Evolutionary conservation across 2,888 invertebrate genomes (phyloP), one percentile per base, ranked within the genome.

Genomic region (Thereva nobilitata): DNA sequence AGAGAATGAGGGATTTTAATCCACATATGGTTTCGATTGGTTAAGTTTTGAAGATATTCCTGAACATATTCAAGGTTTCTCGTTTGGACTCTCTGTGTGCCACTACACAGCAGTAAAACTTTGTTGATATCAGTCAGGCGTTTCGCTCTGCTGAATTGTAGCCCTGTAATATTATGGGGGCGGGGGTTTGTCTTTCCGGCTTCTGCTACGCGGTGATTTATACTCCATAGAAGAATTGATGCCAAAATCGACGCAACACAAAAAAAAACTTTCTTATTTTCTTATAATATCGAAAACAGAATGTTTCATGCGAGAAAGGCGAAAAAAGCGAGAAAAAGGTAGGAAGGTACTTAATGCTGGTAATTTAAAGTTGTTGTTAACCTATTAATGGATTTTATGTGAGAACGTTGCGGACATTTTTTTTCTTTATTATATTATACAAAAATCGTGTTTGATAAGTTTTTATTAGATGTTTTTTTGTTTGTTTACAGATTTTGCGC

Each of bases 21-120:
- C 67, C 67, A 69, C 69, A 69, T 66, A 63, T 67, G 69, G 64
- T 66, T 63, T 67, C 66, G 66, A 69, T 69, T 69, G 67, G 65
- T 66, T 57, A 64, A 67, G 67, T 69, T 69, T 69, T 64, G 10
- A 67, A 67, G 40, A 64, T 66, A 66, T 67, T 64, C 44, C 49
- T 56, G 23, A 35, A 61, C 50, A 40, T 50, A 40, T 34, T 47
- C 55, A 34, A 12, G 49, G 23, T 41, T 59, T n/a, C 47, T 4
- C 40, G 61, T 61, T 50, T 61, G 34, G 23, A 23, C 23, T 23
- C 23, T 23, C 23, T 23, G 23, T 1, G 1, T 23, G 5, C 35
- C 12, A 47, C 57, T 40, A 50, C 40, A 23, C 44, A 42, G 54
- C 53, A 54, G 54, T 64, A 44, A 64, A 64, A 64, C 37, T 64